Evolutionary conservation across 2,888 invertebrate species (phyloP).

Genomic region (Argyresthia goedartella): DNA sequence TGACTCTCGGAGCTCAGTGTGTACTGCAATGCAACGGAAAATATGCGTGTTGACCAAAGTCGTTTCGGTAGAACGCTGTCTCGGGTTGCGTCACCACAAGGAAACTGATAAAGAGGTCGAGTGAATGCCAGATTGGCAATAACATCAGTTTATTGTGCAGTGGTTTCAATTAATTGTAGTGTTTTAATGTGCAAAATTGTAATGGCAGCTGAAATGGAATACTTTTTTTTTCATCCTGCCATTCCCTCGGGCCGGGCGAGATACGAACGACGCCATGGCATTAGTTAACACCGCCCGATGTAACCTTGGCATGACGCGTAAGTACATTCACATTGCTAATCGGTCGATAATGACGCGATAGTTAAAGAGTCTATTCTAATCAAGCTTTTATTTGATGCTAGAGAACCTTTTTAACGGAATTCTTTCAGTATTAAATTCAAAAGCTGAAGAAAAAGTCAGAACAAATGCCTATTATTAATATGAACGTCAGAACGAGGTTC

Average conservation of each 20-base stretch:
- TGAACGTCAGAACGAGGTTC: constrained; percentile 63
- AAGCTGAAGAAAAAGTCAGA: constrained; percentile 14
- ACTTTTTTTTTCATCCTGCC: constrained; percentile 48
- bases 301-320: constrained; percentile 63
- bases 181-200: constrained; percentile 34
- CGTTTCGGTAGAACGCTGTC: constrained; percentile 70
- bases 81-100: constrained; percentile 69
- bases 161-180: constrained; percentile 19
- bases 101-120: constrained; percentile 69
- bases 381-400: constrained; percentile 6
- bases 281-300: constrained; percentile 46
- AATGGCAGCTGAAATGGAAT: constrained; percentile 37
- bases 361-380: background rate
- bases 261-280: constrained; percentile 61
- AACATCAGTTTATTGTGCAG: background rate
- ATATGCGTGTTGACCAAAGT: constrained; percentile 72
- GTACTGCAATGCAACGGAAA: constrained; percentile 72
- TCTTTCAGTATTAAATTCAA: background rate
- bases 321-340: constrained; percentile 39
- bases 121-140: constrained; percentile 60
- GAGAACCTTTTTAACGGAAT: constrained; percentile 6
- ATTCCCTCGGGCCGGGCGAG: constrained; percentile 56
- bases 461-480: constrained; percentile 54
- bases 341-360: background rate
- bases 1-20: constrained; percentile 70